A percentile compares a stretch with the other conserved stretches of the same genome.
These are phyloP conservation scores for Meteorus sp. DNA, from an alignment of 1,140 invertebrate genomes.

Conservation along the genomic window DNA sequence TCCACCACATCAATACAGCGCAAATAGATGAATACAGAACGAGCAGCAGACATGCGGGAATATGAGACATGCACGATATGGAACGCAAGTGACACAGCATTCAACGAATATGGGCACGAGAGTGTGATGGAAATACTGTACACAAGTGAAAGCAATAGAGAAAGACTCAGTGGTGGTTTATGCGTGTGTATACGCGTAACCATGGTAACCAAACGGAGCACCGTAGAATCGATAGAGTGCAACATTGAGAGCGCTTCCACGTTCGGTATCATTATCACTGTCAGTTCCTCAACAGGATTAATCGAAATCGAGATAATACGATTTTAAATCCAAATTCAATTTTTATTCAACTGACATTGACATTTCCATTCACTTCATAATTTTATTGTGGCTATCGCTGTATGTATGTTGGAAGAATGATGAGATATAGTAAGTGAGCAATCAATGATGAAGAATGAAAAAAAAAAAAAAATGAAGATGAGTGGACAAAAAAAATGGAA, in stretches of 20 bases:
- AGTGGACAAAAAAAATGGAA: no score
- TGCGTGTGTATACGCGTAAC: conserved; percentile 39
- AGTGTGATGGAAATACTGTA: background rate
- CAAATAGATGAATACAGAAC: background rate
- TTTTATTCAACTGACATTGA: conserved; percentile 1
- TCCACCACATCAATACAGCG: background rate
- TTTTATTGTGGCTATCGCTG: background rate
- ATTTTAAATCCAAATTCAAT: no score
- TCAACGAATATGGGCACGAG: background rate
- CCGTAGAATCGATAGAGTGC: conserved; percentile 46
- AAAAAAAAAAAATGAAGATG: no score
- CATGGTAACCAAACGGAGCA: conserved; percentile 42
- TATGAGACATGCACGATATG: background rate
- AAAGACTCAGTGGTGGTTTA: conserved; percentile 24
- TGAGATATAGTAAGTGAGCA: background rate
- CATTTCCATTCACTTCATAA: background rate
- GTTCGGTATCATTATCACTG: background rate
- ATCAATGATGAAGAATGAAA: background rate
- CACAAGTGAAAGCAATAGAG: background rate
- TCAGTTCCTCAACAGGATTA: no score
- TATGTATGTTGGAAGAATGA: background rate
- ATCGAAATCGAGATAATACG: no score
- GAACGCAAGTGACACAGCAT: background rate
- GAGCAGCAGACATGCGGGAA: background rate
- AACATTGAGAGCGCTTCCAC: conserved; percentile 14